phyloP scores from a whole-genome alignment of 2,797 vertebrate species.

The Enteromius thamalakanensis region DNA sequence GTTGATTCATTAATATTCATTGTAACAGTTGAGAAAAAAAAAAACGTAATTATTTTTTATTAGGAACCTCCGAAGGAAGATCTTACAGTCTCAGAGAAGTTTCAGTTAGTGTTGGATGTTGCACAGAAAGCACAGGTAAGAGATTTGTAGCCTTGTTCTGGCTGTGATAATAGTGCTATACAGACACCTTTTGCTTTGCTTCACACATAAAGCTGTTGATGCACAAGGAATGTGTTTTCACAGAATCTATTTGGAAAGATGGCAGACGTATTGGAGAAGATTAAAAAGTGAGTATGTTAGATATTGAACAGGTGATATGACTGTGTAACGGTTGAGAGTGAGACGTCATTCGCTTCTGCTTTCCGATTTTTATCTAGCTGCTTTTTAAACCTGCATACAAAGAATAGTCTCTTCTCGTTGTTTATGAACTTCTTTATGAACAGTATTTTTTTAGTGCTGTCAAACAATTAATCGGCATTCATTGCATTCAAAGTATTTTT shows the following conservation, averaged over 20 bases:
- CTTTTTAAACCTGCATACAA: too few relatives aligned
- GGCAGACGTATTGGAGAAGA: constrained; percentile 97
- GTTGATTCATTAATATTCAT: background rate
- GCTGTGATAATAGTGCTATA: background rate
- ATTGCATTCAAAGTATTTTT: too few relatives aligned
- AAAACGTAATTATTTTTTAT: background rate
- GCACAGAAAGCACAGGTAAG: constrained; percentile 96
- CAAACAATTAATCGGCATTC: too few relatives aligned
- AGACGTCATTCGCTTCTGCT: background rate
- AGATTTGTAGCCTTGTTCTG: background rate
- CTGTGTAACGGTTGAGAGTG: background rate
- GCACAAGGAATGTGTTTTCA: constrained; percentile 19
- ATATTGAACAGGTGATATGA: background rate
- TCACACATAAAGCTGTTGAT: background rate
- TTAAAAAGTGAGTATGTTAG: constrained; percentile 88
- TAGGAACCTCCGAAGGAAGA: constrained; percentile 94
- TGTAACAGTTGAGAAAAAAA: background rate
- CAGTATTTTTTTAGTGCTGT: background rate
- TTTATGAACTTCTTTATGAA: background rate
- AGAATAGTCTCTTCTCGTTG: too few relatives aligned
- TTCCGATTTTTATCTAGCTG: background rate
- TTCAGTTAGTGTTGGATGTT: constrained; percentile 95
- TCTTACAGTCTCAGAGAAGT: constrained; percentile 95
- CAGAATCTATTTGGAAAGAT: constrained; percentile 98
- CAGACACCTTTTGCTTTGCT: background rate